Evolutionary conservation across 1,140 invertebrate species (phyloP).

Genomic region (honey bee (Apis mellifera)): Amel_HAv3.1 CM009932.2:393501-394000

Average conservation of each 20-base stretch:
- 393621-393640: not conserved
- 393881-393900: slow-evolving; percentile 32
- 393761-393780: slow-evolving; percentile 72
- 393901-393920: not conserved
- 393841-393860: slow-evolving; percentile 47
- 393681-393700: slow-evolving; percentile 52
- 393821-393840: slow-evolving; percentile 40
- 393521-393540: too few relatives aligned
- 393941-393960: too few relatives aligned
- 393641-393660: slow-evolving; percentile 18
- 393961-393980: too few relatives aligned
- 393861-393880: slow-evolving; percentile 40
- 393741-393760: slow-evolving; percentile 76
- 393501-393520: too few relatives aligned
- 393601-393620: not conserved
- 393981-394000: too few relatives aligned
- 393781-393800: slow-evolving; percentile 68
- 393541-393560: too few relatives aligned
- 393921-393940: not conserved
- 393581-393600: not conserved
- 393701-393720: slow-evolving; percentile 70
- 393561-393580: too few relatives aligned
- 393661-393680: slow-evolving; percentile 52
- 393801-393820: slow-evolving; percentile 56
- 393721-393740: slow-evolving; percentile 68